Base-by-base conservation (phyloP, 1,140 invertebrate genomes). In the Amyelois transitella region DNA sequence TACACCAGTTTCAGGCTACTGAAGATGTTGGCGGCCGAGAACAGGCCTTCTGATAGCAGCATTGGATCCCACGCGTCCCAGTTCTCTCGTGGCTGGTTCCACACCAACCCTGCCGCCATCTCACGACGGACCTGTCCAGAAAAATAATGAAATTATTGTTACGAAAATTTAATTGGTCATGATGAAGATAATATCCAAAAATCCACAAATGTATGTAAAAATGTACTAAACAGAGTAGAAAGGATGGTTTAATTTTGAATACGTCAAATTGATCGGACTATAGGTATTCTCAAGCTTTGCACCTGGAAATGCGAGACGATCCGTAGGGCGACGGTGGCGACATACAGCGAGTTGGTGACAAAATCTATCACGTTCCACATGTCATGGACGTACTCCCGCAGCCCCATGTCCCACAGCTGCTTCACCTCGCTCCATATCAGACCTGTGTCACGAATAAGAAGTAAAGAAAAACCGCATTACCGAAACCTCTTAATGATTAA, bases 341-440 rank as follows among this genome's bases (percentile, higher is more conserved):
- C 96, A 84, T 99, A 99, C 12, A 99, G 89, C 3, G 97, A 97
- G 88, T 99, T 99, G 17, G 98, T 99, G 52, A 98, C 96, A 86
- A 99, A 99, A 89, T 99, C 98, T 60, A 99, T 95, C 49, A 99
- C 97, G 86, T 99, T 99, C 98, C 98, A 99, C 97, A 99, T 99
- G 87, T 99, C 98, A 68, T 95, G 94, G 25, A 97, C 93, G 81
- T 99, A 99, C 77, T 99, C 97, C 70, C 96, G 94, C 18, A 98
- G 90, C 0, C 98, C 98, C 60, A 98, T 96, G 85, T 99, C 96
- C 97, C 98, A 99, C 19, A 99, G 89, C 80, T 99, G 97, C 83
- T 99, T 99, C 64, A 99, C 97, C 89, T 99, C 98, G 64, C 97
- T 97, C 98, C 98, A 99, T 74, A 99, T 98, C 60, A 99, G 89